Base-by-base conservation (phyloP, 2,797 vertebrate genomes). In the Aeoliscus strigatus region DNA sequence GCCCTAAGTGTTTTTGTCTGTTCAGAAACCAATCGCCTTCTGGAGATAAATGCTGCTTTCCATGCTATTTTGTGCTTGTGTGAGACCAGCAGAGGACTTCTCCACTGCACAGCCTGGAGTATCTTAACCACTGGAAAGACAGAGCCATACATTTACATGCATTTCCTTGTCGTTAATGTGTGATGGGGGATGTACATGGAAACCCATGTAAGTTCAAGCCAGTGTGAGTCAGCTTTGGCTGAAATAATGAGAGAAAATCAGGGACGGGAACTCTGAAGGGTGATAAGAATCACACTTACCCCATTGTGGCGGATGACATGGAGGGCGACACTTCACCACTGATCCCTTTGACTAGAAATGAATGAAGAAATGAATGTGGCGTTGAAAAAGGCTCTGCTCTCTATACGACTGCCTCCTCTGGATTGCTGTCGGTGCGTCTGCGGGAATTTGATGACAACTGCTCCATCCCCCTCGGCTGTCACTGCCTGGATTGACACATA, bases 281-380 rank as follows among this genome's bases (percentile, higher is more conserved):
- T 21, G 18, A 39, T 68, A 45, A 66, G 63, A 66, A 62, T 53
- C 40, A 45, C 65, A 84, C 84, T 84, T 77, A 86, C 84, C 84
- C 84, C 84, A 86, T 86, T 75, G 70, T 68, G 71, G 75, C 70
- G 73, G 76, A 16, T 18, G 73, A 69, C 45, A 78, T 70, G 47
- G 41, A 60, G 41, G 62, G 54, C 60, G 70, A 70, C 68, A 66
- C 63, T 44, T 68, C 64, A 61, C 37, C 16, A 24, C 52, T 27
- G 75, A 51, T 77, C 51, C 50, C 54, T 51, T 43, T 41, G 27
- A 45, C 37, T 9, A 44, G 36, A 23, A 60, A 51, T 48, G 48
- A 73, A n/a, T n/a, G n/a, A n/a, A n/a, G n/a, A 70, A 59, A 56
- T 46, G 37, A 45, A 29, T 72, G 9, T 54, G 37, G 68, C 64